Evolutionary conservation across 2,888 invertebrate species (phyloP), one percentile per base, ranked within the genome.

Genomic region (Sminthurides aquaticus): DNA sequence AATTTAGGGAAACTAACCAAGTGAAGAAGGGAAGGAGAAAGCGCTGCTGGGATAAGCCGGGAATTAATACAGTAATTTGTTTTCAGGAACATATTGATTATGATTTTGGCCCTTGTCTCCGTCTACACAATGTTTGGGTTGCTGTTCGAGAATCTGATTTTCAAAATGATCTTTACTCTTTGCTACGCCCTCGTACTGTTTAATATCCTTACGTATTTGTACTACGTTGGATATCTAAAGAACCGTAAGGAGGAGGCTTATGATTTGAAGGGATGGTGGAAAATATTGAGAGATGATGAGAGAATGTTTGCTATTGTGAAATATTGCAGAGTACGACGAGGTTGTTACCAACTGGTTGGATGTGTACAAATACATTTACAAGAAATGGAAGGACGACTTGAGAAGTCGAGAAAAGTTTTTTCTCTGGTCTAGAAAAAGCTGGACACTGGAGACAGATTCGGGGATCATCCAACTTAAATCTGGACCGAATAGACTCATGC

Each of bases 51-150:
- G n/a, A n/a, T n/a, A n/a, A n/a, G n/a, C n/a, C n/a, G n/a, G n/a
- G n/a, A n/a, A n/a, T n/a, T n/a, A n/a, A n/a, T n/a, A n/a, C n/a
- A n/a, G n/a, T 34, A 15, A 34, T 15, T 34, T 15, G 43, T 5
- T 34, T 28, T 26, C 57, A 66, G 66, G 26, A 62, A 66, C 28
- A 62, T 66, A n/a, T 29, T 62, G 26, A 48, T 66, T 18, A 22
- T 66, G 29, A 59, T 57, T 22, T 62, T 66, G 59, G 66, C 66
- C 28, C 27, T 66, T 25, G 66, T 66, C 22, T 49, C 66, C 18
- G 29, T 62, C 22, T 66, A 62, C 22, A 49, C 66, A 1, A 62
- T 66, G 34, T 57, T 66, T 20, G 66, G 66, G 2, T 58, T 66
- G 18, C 62, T 66, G 2, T 66, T 62, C 43, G 62, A 66, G 27